Evolutionary conservation across 1,140 invertebrate species (phyloP).

Genomic region (Cydia amplana): DNA sequence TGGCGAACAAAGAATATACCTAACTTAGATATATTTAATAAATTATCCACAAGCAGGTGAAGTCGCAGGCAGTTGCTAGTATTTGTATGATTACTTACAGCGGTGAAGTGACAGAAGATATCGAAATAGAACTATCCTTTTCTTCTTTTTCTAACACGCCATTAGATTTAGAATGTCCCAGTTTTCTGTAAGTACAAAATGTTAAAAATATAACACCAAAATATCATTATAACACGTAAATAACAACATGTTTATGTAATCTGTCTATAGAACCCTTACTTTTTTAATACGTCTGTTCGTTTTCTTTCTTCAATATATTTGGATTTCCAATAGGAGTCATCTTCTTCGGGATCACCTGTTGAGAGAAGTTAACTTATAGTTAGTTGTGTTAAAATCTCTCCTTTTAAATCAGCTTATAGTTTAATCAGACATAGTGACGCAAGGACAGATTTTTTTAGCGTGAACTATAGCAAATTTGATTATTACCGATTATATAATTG

Average conservation of each 20-base stretch:
- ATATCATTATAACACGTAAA: background rate
- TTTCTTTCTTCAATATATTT: conserved; percentile 70
- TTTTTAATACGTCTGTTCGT: conserved; percentile 54
- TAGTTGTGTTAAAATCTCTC: too few relatives aligned
- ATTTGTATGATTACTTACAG: conserved; percentile 10
- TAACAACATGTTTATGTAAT: background rate
- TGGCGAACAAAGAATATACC: too few relatives aligned
- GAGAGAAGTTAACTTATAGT: background rate
- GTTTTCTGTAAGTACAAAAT: background rate
- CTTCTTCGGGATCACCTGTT: conserved; percentile 55
- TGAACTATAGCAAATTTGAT: too few relatives aligned
- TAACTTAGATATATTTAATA: too few relatives aligned
- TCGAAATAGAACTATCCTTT: background rate
- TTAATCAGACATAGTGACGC: too few relatives aligned
- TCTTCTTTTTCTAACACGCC: background rate
- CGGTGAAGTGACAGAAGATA: conserved; percentile 23
- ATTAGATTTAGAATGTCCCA: background rate
- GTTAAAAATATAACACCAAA: too few relatives aligned
- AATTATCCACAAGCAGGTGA: too few relatives aligned
- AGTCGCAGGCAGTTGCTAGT: background rate
- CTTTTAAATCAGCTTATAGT: too few relatives aligned
- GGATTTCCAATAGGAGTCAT: conserved; percentile 60
- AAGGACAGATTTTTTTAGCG: too few relatives aligned
- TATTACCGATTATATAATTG: too few relatives aligned
- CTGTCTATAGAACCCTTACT: conserved; percentile 42